Evolutionary conservation across 30 jellyfish, hydroid and myxozoan genomes (phyloP).

Genomic region (Cassiopea andromeda): DNA sequence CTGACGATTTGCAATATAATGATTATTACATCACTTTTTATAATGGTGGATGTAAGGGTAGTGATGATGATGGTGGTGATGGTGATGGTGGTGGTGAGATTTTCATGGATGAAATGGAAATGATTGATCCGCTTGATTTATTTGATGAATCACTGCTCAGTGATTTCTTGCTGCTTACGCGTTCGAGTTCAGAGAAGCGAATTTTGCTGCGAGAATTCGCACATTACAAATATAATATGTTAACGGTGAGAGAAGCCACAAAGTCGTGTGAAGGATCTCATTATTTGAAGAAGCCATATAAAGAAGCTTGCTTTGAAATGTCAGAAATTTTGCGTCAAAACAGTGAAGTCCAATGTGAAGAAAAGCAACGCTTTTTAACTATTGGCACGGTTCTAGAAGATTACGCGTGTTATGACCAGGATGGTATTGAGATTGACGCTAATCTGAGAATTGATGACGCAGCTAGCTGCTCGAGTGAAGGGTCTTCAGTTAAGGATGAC

Average conservation of each 20-base stretch:
- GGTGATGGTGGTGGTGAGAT: not conserved
- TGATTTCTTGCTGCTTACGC: constrained; percentile 84
- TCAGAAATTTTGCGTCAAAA: constrained; percentile 14
- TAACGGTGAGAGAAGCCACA: constrained; percentile 84
- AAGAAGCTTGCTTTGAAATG: constrained; percentile 70
- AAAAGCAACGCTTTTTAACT: constrained; percentile 66
- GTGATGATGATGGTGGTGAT: not conserved
- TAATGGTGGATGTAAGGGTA: not conserved
- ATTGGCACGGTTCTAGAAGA: constrained; percentile 76
- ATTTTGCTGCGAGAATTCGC: constrained; percentile 87
- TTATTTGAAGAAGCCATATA: constrained; percentile 80
- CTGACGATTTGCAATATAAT: not conserved
- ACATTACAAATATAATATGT: constrained; percentile 71
- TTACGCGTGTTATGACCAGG: constrained; percentile 75
- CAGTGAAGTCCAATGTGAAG: not conserved
- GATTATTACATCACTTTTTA: not conserved
- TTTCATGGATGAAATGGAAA: constrained; percentile 81
- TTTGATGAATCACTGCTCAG: constrained; percentile 91
- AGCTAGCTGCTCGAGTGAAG: constrained; percentile 5
- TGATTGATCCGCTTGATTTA: constrained; percentile 97
- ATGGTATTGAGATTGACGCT: constrained; percentile 35
- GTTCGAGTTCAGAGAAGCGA: constrained; percentile 88
- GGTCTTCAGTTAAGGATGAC: constrained; percentile 23
- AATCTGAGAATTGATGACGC: not conserved
- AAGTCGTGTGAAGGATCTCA: constrained; percentile 50